Evolutionary conservation across 2,888 invertebrate species (phyloP).

Genomic region (Pasiphila rectangulata): DNA sequence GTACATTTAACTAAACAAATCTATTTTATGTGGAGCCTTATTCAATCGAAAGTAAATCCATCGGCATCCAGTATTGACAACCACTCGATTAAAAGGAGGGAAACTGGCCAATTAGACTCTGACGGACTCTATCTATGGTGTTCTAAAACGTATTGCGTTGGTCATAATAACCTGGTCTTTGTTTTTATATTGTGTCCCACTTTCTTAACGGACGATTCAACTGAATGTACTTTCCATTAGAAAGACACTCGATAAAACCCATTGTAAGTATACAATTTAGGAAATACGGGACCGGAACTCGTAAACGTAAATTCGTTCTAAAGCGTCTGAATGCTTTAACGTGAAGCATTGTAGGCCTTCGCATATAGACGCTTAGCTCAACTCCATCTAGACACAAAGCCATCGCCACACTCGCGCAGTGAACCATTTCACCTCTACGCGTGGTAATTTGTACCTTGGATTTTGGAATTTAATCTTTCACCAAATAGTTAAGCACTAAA

Average conservation of each 20-base stretch:
- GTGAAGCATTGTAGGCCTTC: conserved; percentile 46
- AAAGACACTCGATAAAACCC: conserved; percentile 47
- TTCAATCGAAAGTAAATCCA: not conserved
- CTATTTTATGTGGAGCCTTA: conserved; percentile 2
- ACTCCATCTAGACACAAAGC: conserved; percentile 48
- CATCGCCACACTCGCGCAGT: conserved; percentile 33
- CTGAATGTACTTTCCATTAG: conserved; percentile 39
- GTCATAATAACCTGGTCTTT: conserved; percentile 4
- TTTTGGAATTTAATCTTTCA: conserved; percentile 48
- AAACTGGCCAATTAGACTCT: not conserved
- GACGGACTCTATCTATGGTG: not conserved
- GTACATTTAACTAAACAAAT: not conserved
- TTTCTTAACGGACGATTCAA: conserved; percentile 29
- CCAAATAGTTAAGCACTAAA: conserved; percentile 41
- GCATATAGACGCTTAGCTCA: conserved; percentile 47
- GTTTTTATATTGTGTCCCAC: conserved; percentile 24
- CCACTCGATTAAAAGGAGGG: not conserved
- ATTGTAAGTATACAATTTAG: conserved; percentile 46
- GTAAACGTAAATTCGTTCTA: conserved; percentile 57
- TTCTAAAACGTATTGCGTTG: not conserved
- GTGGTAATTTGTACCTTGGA: conserved; percentile 52
- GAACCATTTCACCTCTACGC: conserved; percentile 44
- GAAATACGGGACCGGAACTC: conserved; percentile 47
- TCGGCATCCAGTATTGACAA: not conserved
- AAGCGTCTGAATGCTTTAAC: conserved; percentile 51